phyloP scores from a whole-genome alignment of 1,140 invertebrate species.

The Euwallacea fornicatus region DNA sequence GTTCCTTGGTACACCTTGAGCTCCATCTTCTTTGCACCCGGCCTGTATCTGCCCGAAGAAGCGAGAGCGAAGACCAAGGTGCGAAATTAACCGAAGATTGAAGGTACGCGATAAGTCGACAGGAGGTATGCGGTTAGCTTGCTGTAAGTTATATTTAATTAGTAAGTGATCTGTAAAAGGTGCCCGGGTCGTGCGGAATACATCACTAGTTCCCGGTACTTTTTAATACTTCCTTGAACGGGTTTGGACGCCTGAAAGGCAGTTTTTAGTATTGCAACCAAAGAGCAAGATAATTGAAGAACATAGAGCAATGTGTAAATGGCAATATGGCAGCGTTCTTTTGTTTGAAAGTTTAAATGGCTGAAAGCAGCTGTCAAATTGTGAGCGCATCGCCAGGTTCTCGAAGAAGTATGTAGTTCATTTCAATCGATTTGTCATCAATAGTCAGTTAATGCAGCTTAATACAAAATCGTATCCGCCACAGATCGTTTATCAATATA shows the following conservation, averaged over 20 bases:
- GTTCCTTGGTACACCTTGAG: conserved; percentile 26
- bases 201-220: conserved; percentile 29
- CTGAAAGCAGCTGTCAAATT: not conserved
- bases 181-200: conserved; percentile 36
- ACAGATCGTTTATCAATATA: no score
- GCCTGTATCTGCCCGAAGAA: not conserved
- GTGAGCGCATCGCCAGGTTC: no score
- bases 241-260: conserved; percentile 7
- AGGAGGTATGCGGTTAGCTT: conserved; percentile 37
- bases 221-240: conserved; percentile 36
- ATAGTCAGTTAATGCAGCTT: no score
- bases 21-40: conserved; percentile 6
- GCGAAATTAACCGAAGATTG: conserved; percentile 40
- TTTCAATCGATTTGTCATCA: no score
- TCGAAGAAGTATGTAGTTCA: no score
- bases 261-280: not conserved
- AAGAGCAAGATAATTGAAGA: no score
- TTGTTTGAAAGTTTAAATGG: no score
- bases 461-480: no score
- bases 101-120: conserved; percentile 40
- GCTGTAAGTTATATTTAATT: conserved; percentile 42
- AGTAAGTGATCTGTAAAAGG: conserved; percentile 40
- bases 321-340: no score
- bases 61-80: conserved; percentile 22
- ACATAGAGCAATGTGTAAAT: no score